Evolutionary conservation across 30 jellyfish, hydroid and myxozoan species (phyloP).

Genomic region (Pseudorhiza aurosa): DNA sequence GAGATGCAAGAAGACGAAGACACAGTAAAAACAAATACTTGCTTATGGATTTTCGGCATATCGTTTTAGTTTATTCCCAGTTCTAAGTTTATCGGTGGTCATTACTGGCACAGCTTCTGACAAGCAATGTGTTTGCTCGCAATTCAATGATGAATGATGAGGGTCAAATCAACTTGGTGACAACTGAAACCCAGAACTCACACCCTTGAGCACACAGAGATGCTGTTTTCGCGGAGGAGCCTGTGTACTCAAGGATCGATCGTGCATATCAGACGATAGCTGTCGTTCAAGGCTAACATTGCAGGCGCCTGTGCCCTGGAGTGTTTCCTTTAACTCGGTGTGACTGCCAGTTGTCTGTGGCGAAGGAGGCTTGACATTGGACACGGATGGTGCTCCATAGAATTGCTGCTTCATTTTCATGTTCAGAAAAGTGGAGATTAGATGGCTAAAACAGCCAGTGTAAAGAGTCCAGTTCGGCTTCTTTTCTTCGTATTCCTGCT

Average conservation of each 20-base stretch:
- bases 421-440: background rate
- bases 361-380: background rate
- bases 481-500: background rate
- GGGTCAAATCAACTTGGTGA: no score
- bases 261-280: background rate
- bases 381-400: background rate
- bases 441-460: background rate
- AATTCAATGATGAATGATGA: no score
- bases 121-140: no score
- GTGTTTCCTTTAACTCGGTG: background rate
- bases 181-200: no score
- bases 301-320: slow-evolving; percentile 8
- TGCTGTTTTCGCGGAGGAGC: background rate
- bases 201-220: no score
- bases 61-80: no score
- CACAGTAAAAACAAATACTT: no score
- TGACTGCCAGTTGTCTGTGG: background rate
- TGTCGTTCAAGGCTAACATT: background rate
- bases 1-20: no score
- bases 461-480: background rate
- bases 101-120: no score
- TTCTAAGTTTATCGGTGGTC: no score
- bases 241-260: background rate
- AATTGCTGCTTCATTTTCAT: background rate
- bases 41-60: no score